These are phyloP conservation scores for Acridotheres tristis DNA, from an alignment of 2,797 vertebrate genomes.

Conservation along the genomic window DNA sequence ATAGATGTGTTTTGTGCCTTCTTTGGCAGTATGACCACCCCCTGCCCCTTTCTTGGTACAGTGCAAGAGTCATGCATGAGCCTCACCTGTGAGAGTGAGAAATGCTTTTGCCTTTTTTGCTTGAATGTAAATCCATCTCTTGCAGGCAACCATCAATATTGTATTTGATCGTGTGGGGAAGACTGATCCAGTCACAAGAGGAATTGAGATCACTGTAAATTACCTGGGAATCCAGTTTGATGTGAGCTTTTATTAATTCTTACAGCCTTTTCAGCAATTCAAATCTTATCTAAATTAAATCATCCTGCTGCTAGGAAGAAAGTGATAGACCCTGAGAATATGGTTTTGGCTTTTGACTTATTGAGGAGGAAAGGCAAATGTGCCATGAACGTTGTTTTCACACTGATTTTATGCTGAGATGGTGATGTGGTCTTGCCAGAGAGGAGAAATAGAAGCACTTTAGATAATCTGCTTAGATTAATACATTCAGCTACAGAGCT, in stretches of 20 bases:
- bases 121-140: background rate
- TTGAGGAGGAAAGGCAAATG: background rate
- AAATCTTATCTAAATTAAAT: background rate
- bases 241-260: slow-evolving; percentile 77
- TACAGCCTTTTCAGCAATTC: background rate
- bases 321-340: background rate
- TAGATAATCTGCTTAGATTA: background rate
- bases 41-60: background rate
- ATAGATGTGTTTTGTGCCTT: background rate
- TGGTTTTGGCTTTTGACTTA: background rate
- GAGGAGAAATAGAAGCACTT: background rate
- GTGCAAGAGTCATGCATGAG: background rate
- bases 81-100: background rate
- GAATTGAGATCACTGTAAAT: slow-evolving; percentile 99
- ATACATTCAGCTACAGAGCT: background rate
- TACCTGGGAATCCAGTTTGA: slow-evolving; percentile 98
- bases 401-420: background rate
- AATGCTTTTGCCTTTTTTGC: background rate
- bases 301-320: background rate
- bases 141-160: slow-evolving; percentile 97
- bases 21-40: fast-evolving
- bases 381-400: background rate
- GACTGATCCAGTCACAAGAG: slow-evolving; percentile 97
- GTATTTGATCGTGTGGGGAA: slow-evolving; percentile 98
- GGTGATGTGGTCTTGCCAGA: background rate